These are phyloP conservation scores for Tupiocoris notatus DNA, from an alignment of 2,888 invertebrate genomes.

Conservation along the genomic window DNA sequence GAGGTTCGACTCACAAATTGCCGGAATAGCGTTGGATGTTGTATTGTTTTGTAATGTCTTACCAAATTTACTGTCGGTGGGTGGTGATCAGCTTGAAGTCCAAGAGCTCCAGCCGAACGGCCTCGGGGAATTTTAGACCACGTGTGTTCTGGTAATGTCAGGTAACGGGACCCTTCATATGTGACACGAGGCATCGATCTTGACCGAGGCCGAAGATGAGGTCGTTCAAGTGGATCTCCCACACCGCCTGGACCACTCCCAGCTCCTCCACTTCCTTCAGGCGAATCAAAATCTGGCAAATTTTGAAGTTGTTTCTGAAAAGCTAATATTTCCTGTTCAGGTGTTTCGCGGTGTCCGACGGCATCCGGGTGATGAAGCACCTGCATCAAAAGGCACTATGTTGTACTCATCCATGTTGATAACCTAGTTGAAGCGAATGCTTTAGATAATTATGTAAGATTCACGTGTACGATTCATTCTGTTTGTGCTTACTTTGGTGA, in stretches of 20 bases:
- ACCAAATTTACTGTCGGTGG: constrained; percentile 46
- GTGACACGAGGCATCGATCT: constrained; percentile 53
- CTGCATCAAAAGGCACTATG: background rate
- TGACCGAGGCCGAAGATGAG: constrained; percentile 55
- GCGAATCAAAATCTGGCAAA: constrained; percentile 57
- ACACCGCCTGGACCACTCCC: constrained; percentile 50
- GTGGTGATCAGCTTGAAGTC: constrained; percentile 50
- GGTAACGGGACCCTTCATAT: constrained; percentile 54
- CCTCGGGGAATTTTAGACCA: constrained; percentile 52
- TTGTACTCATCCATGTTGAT: no score
- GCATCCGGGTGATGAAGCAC: constrained; percentile 44
- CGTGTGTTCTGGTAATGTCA: constrained; percentile 53
- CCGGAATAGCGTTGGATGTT: no score
- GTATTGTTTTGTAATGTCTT: no score
- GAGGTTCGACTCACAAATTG: no score
- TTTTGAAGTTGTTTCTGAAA: constrained; percentile 61
- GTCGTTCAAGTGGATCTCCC: constrained; percentile 50
- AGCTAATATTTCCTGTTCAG: constrained; percentile 58
- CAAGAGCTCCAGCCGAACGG: constrained; percentile 52
- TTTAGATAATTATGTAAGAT: no score
- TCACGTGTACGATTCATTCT: no score
- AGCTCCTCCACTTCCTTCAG: constrained; percentile 50
- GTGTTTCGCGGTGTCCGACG: constrained; percentile 50
- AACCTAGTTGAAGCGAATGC: no score
- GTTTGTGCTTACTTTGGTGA: constrained; percentile 51